Conservation (phyloP, 2,888 invertebrate species). For the Aphrophora alni region DNA sequence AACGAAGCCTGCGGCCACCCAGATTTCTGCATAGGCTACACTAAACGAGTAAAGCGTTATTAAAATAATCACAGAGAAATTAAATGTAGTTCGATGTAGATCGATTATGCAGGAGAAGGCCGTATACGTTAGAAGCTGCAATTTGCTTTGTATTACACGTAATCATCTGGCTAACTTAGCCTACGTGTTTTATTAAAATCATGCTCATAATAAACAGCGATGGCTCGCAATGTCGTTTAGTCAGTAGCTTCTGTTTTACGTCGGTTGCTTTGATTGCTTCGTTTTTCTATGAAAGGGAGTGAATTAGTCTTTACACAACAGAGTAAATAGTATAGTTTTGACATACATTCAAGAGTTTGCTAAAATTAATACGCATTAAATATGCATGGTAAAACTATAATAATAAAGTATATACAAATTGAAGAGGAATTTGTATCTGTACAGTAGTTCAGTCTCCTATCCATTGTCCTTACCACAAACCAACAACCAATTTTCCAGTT, state of each 20-base stretch:
- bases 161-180: not conserved
- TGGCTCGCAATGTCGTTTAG: not conserved
- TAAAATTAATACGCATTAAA: too few species aligned
- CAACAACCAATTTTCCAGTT: too few species aligned
- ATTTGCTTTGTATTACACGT: not conserved
- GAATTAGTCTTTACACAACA: too few species aligned
- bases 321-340: too few species aligned
- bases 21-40: constrained; percentile 10
- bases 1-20: constrained; percentile 22
- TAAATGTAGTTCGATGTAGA: constrained; percentile 34
- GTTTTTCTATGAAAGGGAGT: too few species aligned
- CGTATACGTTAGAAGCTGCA: not conserved
- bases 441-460: too few species aligned
- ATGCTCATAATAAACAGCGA: not conserved
- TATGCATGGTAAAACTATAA: too few species aligned
- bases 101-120: constrained; percentile 28
- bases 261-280: too few species aligned
- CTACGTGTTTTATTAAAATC: not conserved
- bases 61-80: constrained; percentile 37
- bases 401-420: too few species aligned
- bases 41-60: not conserved
- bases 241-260: not conserved
- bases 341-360: too few species aligned
- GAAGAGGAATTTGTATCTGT: too few species aligned
- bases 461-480: too few species aligned